Conservation (phyloP, 2,797 vertebrate genomes). For the Falco rusticolus region DNA sequence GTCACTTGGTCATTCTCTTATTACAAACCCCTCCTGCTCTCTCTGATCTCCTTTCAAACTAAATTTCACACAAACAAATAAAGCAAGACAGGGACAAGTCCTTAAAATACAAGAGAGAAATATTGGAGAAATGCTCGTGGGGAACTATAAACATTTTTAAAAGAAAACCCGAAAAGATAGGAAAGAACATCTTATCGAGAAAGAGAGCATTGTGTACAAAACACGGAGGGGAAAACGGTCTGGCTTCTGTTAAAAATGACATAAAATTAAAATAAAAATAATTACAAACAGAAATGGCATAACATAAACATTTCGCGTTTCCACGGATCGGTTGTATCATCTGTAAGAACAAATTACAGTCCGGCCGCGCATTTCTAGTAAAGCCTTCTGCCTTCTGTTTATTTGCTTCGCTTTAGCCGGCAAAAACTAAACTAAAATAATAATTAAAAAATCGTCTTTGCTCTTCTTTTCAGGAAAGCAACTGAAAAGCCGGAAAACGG, state of each 20-base stretch:
- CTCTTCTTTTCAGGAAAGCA: neutral
- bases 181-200: conserved; percentile 81
- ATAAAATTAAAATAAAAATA: conserved; percentile 83
- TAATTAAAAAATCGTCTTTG: neutral
- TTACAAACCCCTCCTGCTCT: conserved; percentile 84
- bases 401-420: conserved; percentile 6
- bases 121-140: conserved; percentile 70
- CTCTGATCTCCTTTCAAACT: conserved; percentile 93
- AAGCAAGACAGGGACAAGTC: conserved; percentile 85
- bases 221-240: conserved; percentile 67
- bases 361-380: too few relatives aligned
- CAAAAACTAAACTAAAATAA: neutral
- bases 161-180: conserved; percentile 70
- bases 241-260: conserved; percentile 83
- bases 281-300: conserved; percentile 77
- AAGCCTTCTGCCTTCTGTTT: neutral
- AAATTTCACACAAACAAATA: conserved; percentile 90
- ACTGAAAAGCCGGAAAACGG: neutral
- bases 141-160: conserved; percentile 72
- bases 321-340: too few relatives aligned
- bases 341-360: too few relatives aligned
- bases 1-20: conserved; percentile 98
- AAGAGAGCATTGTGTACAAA: conserved; percentile 80
- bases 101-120: conserved; percentile 63
- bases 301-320: conserved; percentile 55